Base-by-base conservation (phyloP, 2,888 invertebrate species). In the Perizoma flavofasciatum region DNA sequence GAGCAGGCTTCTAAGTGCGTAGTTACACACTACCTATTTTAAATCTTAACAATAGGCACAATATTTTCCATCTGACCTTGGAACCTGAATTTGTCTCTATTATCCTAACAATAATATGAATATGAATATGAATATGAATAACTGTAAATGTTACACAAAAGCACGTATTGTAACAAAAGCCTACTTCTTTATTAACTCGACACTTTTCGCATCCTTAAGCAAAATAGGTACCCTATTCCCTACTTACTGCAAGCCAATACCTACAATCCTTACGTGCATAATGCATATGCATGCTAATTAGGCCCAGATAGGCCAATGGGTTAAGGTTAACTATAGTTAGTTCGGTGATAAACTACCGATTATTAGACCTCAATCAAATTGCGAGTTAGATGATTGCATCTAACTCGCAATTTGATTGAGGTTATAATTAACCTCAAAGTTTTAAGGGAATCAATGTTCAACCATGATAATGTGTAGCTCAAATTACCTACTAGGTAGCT, bases 321-420 rank as follows among this genome's bases (percentile, higher is more conserved):
- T 56, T 70, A 70, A 63, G 68, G 67, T 67, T 39, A 44, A 64
- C 53, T 55, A 56, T 54, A 41, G 49, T 63, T 61, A 66, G 50
- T 52, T 58, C 37, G 54, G 66, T 59, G 56, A 32, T 53, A 55
- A 58, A 33, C 22, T 39, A 52, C 37, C 43, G 54, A 56, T 51
- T 54, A 62, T 60, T 49, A 61, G 43, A 34, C 33, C 37, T 35
- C 33, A 43, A 52, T 50, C 39, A 45, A 46, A 40, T 49, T 10
- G 5, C 11, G 48, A 40, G 47, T 61, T 63, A 43, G 57, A 50
- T 46, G 22, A n/a, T n/a, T n/a, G n/a, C n/a, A n/a, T n/a, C n/a
- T n/a, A n/a, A n/a, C n/a, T n/a, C n/a, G n/a, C n/a, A n/a, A n/a
- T 35, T 6, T 6, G 35, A 35, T 35, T 35, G 35, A 35, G 35